Percentiles rank a stretch among this genome's conserved stretches.
These are phyloP conservation scores for Amphiura filiformis DNA, from an alignment of 35 echinoderm and acorn worm genomes.

Conservation along the genomic window DNA sequence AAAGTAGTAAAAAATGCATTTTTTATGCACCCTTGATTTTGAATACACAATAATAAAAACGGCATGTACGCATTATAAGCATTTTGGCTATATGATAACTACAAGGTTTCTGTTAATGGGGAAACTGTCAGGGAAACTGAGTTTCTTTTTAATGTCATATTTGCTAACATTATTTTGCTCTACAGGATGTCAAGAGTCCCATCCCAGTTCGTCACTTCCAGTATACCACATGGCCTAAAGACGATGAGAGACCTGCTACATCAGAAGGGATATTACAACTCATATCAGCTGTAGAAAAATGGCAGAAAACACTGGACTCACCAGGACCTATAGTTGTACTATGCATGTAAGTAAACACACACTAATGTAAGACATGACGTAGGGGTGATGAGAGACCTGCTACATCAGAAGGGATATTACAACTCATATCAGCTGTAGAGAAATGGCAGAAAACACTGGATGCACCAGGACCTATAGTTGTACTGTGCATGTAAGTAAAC, in stretches of 20 bases:
- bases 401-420: background rate
- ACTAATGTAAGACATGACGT: conserved; percentile 28
- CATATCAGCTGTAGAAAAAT: conserved; percentile 4
- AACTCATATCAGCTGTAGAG: conserved; percentile 21
- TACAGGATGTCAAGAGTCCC: conserved; percentile 17
- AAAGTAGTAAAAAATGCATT: no score
- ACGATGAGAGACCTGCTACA: background rate
- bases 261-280: conserved; percentile 10
- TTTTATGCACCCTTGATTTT: no score
- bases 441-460: background rate
- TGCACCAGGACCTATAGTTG: conserved; percentile 15
- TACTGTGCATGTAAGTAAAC: conserved; percentile 47
- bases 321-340: conserved; percentile 29
- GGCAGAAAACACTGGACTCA: background rate
- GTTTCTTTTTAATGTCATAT: background rate
- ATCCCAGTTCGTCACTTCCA: conserved; percentile 24
- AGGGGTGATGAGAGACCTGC: background rate
- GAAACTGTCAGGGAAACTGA: no score
- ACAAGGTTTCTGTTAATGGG: no score
- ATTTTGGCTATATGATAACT: no score
- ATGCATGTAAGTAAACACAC: conserved; percentile 42
- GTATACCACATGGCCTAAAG: conserved; percentile 18
- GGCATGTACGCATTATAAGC: no score
- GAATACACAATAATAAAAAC: no score
- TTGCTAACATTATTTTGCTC: no score